These are phyloP conservation scores for Procavia capensis DNA, from an alignment of 2,113 vertebrate genomes.

Conservation along the genomic window DNA sequence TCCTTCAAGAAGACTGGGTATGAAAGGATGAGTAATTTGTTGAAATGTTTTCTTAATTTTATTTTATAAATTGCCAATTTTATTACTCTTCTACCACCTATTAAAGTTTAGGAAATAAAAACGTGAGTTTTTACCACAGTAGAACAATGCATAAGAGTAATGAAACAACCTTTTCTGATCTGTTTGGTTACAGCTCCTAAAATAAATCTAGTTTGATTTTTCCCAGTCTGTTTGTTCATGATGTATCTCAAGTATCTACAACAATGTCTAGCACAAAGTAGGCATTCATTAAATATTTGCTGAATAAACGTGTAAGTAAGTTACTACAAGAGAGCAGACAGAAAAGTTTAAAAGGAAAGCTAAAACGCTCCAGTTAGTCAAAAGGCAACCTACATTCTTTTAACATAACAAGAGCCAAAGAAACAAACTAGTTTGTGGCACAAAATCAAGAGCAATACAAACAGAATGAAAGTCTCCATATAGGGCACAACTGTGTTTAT, in stretches of 20 bases:
- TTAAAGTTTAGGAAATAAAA: conserved; percentile 24
- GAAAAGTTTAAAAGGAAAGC: conserved; percentile 33
- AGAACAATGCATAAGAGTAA: background rate
- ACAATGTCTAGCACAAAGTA: background rate
- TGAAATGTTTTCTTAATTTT: background rate
- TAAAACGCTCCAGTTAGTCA: background rate
- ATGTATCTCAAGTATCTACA: background rate
- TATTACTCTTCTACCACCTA: background rate
- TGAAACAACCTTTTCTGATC: conserved; percentile 31
- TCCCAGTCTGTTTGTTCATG: background rate
- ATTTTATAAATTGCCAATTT: conserved; percentile 28
- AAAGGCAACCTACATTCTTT: background rate
- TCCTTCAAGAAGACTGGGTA: background rate
- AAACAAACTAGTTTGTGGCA: background rate
- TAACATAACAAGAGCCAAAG: conserved; percentile 9
- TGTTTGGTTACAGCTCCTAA: conserved; percentile 5
- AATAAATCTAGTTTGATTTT: conserved; percentile 22
- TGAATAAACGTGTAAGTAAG: conserved; percentile 39
- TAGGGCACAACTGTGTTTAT: background rate
- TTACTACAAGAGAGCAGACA: background rate
- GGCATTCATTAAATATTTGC: conserved; percentile 4
- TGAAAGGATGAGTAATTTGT: background rate
- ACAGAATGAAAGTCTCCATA: background rate
- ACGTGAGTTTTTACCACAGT: background rate
- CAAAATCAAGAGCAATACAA: background rate